Base-by-base conservation (phyloP, 2,888 invertebrate genomes). In the Synanthedon vespiformis region DNA sequence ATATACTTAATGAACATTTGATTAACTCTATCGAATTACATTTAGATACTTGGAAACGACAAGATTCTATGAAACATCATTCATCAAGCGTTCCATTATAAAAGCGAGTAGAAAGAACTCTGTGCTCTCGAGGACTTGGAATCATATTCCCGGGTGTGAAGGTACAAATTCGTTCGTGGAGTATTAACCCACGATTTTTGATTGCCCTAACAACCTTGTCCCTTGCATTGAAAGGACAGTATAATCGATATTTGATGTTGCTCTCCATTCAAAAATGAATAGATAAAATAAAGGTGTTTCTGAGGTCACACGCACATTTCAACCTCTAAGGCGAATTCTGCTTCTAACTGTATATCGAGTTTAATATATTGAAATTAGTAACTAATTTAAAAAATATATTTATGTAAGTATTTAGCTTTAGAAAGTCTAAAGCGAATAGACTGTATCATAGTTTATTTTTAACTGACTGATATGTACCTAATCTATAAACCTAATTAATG, bases 221-320 rank as follows among this genome's bases (percentile, higher is more conserved):
- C 57, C 61, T 57, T 67, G 65, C 70, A 65, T 56, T 60, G 62
- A 66, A 65, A 58, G 59, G 63, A 55, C 61, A 57, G 62, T 69
- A n/a, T n/a, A 70, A 72, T 74, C 70, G 67, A 72, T 70, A 69
- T 68, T 68, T 65, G 62, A 72, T 68, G 66, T 62, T 60, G 57
- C 56, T 59, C 48, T 12, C 11, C 44, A 44, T 44, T 12, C 44
- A 44, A 13, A 44, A 44, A 44, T 44, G 34, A 34, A 34, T 34
- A 10, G 34, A 34, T 34, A 34, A 34, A 34, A 8, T 34, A 34
- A 34, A 34, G 34, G 34, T 34, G 10, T 34, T 34, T 34, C 34
- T 34, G 34, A 34, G 34, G 34, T 34, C 34, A 10, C 34, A 34
- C 34, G 34, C 34, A 34, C 34, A 34, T 34, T 34, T 6, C 34